Percentiles rank a stretch among this genome's conserved stretches.
Conservation (phyloP, 2,797 vertebrate genomes). For the Leptoclinus maculatus region DNA sequence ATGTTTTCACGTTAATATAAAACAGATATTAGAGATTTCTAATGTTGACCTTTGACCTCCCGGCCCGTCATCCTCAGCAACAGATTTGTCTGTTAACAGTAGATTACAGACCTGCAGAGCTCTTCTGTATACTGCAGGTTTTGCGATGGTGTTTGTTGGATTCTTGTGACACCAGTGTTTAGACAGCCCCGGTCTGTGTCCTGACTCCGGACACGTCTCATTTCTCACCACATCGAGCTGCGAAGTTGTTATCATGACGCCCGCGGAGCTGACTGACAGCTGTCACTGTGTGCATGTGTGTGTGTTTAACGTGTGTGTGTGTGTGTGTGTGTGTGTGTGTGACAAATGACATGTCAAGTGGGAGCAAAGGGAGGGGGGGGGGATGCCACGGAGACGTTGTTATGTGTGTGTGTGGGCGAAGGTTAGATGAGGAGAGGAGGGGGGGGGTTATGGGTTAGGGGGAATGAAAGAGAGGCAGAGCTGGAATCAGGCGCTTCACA, state of each 20-base stretch:
- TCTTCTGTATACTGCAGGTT: no score
- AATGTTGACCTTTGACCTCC: no score
- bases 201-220: constrained; percentile 33
- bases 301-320: constrained; percentile 26
- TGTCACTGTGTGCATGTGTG: constrained; percentile 51
- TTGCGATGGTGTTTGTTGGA: not conserved
- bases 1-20: no score
- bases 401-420: constrained; percentile 44
- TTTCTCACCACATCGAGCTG: constrained; percentile 33
- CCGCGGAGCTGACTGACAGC: constrained; percentile 66
- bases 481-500: constrained; percentile 24
- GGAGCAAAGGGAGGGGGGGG: constrained; percentile 12
- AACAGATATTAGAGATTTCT: no score
- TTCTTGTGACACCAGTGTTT: not conserved
- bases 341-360: constrained; percentile 51
- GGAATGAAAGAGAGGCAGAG: not conserved
- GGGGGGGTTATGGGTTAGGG: constrained; percentile 7
- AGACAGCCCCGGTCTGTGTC: not conserved
- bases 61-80: no score
- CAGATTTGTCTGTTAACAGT: no score
- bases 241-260: constrained; percentile 65
- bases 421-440: constrained; percentile 4
- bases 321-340: constrained; percentile 18
- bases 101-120: no score
- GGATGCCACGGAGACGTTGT: constrained; percentile 41